Percentiles rank a stretch among this genome's conserved stretches.
Conservation (phyloP, 2,113 vertebrate genomes). For the Elaphurus davidianus region DNA sequence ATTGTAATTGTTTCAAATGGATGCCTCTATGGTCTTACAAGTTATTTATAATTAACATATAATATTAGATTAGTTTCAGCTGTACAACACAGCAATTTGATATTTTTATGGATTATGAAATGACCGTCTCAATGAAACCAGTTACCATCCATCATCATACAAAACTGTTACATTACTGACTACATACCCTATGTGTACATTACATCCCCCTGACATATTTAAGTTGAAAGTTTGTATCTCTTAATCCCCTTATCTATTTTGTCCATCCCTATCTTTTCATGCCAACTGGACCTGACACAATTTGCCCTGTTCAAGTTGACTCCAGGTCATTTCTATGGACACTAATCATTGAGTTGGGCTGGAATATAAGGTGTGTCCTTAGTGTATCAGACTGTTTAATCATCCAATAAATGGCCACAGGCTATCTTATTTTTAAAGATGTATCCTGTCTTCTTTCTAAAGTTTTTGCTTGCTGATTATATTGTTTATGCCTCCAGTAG, state of each 20-base stretch:
- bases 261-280: neutral
- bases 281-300: neutral
- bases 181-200: neutral
- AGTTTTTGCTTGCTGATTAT: slow-evolving; percentile 20
- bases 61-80: neutral
- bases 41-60: neutral
- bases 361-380: neutral
- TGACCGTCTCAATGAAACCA: neutral
- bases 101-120: neutral
- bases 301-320: slow-evolving; percentile 17
- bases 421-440: neutral
- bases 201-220: neutral
- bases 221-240: neutral
- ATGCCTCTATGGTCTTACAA: neutral
- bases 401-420: neutral
- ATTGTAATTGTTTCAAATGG: slow-evolving; percentile 31
- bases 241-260: neutral
- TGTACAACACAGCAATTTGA: neutral
- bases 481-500: slow-evolving; percentile 29
- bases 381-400: slow-evolving; percentile 39
- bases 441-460: neutral
- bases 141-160: neutral
- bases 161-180: neutral
- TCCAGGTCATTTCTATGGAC: neutral
- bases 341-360: neutral